A percentile compares a stretch with the other conserved stretches of the same genome.
Conservation (phyloP, 2,113 vertebrate genomes). For the Alethe diademata region DNA sequence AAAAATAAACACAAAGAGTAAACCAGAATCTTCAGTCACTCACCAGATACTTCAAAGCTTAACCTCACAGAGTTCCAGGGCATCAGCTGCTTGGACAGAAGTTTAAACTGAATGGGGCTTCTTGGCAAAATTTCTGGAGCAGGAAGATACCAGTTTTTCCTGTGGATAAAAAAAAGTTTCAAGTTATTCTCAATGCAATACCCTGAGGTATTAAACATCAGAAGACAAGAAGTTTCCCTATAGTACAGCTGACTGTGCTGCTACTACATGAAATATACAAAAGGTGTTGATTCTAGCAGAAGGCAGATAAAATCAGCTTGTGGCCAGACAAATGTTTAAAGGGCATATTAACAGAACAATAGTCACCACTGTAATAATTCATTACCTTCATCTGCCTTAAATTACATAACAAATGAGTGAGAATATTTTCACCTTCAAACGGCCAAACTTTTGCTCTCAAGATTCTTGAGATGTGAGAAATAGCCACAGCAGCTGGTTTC, state of each 20-base stretch:
- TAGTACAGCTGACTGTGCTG: background rate
- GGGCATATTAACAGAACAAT: background rate
- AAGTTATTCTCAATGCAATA: background rate
- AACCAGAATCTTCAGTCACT: background rate
- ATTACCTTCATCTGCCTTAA: background rate
- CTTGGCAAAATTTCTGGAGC: slow-evolving; percentile 81
- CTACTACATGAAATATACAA: background rate
- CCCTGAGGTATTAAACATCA: background rate
- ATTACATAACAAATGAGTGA: background rate
- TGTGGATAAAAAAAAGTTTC: background rate
- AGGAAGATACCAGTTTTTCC: slow-evolving; percentile 97
- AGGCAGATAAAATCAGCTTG: background rate
- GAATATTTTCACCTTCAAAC: background rate
- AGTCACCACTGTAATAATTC: background rate
- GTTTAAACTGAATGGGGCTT: slow-evolving; percentile 80
- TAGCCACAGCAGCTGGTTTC: background rate
- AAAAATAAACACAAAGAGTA: background rate
- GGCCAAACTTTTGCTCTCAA: background rate
- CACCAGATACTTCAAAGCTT: slow-evolving; percentile 88
- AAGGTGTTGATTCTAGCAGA: background rate
- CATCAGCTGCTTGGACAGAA: slow-evolving; percentile 83
- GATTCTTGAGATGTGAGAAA: background rate
- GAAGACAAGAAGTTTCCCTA: background rate
- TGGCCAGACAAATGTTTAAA: background rate
- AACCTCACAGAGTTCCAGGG: slow-evolving; percentile 82